Evolutionary conservation across 2,888 invertebrate genomes (phyloP).

Genomic region (Acrobasis consociella): DNA sequence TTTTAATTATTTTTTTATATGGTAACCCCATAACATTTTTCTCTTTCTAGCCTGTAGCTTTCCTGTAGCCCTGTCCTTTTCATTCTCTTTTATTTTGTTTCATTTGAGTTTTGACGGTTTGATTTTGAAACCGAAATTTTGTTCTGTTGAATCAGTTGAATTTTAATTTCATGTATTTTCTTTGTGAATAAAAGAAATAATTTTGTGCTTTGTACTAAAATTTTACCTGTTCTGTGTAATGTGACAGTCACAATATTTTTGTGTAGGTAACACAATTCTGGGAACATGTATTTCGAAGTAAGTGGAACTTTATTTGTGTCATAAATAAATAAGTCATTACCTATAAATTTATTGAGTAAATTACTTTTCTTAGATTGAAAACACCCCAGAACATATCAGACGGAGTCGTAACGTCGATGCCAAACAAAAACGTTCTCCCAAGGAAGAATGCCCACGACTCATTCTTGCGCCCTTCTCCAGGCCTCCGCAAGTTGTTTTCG

Average conservation of each 20-base stretch:
- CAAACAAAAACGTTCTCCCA: constrained; percentile 50
- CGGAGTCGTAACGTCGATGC: constrained; percentile 59
- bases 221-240: not conserved
- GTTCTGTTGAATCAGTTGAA: not conserved
- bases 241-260: not conserved
- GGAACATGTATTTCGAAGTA: constrained; percentile 64
- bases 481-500: constrained; percentile 86
- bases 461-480: constrained; percentile 86
- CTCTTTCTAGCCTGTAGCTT: too few relatives aligned
- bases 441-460: constrained; percentile 77
- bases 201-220: too few relatives aligned
- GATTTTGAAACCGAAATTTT: constrained; percentile 21
- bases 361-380: constrained; percentile 62
- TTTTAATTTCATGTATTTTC: not conserved
- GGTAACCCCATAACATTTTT: too few relatives aligned
- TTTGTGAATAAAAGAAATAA: too few relatives aligned
- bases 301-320: constrained; percentile 31
- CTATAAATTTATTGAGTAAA: not conserved
- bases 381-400: constrained; percentile 73
- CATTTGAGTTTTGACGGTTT: constrained; percentile 20
- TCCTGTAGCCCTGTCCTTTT: too few relatives aligned
- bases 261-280: not conserved
- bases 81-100: not conserved
- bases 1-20: too few relatives aligned
- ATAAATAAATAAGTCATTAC: too few relatives aligned